Evolutionary conservation across 2,113 vertebrate species (phyloP).

Genomic region (Penelope pileata): DNA sequence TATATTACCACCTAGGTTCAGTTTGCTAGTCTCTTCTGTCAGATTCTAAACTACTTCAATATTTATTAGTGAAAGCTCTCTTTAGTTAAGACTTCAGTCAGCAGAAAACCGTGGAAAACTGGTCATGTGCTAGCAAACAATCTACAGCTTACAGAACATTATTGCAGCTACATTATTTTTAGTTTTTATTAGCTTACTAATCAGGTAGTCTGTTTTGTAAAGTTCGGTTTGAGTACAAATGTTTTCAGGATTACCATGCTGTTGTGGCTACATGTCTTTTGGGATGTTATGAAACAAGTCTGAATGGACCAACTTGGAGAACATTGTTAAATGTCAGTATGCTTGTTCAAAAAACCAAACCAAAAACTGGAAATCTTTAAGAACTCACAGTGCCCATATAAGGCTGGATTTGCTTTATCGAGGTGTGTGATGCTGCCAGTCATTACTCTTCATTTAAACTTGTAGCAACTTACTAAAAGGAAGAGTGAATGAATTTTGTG

Average conservation of each 20-base stretch:
- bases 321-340: not conserved
- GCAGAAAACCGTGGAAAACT: not conserved
- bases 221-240: not conserved
- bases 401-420: not conserved
- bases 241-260: not conserved
- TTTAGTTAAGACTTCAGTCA: not conserved
- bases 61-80: not conserved
- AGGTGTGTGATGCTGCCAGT: not conserved
- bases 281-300: not conserved
- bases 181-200: not conserved
- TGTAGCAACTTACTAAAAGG: not conserved
- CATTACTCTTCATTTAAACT: not conserved
- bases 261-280: conserved; percentile 5
- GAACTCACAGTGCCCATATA: not conserved
- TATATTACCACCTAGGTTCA: not conserved
- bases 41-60: not conserved
- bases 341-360: not conserved
- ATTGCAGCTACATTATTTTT: not conserved
- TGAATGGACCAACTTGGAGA: not conserved
- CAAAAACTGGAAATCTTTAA: not conserved
- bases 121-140: not conserved
- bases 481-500: not conserved
- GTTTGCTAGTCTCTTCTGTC: not conserved
- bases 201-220: not conserved
- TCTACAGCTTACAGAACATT: not conserved